Percentiles rank a stretch among this genome's conserved stretches.
Evolutionary conservation across 2,888 invertebrate species (phyloP).

Genomic region (Agrotis exclamationis): DNA sequence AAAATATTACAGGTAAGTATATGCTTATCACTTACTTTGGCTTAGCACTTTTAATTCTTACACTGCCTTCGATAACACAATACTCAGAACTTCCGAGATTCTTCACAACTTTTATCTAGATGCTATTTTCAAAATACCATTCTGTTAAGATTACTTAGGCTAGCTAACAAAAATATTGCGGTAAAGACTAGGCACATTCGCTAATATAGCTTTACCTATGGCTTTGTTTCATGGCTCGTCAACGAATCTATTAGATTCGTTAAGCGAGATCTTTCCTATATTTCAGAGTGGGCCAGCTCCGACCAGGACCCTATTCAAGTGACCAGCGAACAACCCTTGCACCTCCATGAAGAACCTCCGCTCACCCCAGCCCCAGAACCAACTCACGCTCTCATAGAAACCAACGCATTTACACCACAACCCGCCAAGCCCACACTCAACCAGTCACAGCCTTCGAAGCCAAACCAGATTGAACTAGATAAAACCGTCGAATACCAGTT

Average conservation of each 20-base stretch:
- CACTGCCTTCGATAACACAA: background rate
- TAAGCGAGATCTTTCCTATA: constrained; percentile 78
- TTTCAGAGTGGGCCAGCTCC: constrained; percentile 79
- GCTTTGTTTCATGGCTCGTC: constrained; percentile 65
- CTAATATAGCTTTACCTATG: constrained; percentile 45
- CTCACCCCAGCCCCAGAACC: constrained; percentile 63
- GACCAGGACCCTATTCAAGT: constrained; percentile 65
- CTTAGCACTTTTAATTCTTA: constrained; percentile 9
- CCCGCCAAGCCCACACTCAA: constrained; percentile 61
- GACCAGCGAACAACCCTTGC: constrained; percentile 69
- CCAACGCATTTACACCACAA: constrained; percentile 61
- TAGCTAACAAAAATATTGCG: constrained; percentile 4
- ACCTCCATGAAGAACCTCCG: constrained; percentile 63
- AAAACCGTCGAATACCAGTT: constrained; percentile 58
- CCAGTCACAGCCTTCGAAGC: constrained; percentile 63
- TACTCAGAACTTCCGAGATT: background rate
- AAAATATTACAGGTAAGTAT: constrained; percentile 40
- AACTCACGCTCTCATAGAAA: constrained; percentile 63
- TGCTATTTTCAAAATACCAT: background rate
- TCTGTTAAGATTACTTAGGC: background rate
- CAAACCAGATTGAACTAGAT: constrained; percentile 58
- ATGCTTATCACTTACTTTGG: constrained; percentile 6
- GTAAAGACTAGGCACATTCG: background rate
- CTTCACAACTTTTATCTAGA: background rate
- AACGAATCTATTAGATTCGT: constrained; percentile 78